These are phyloP conservation scores for Notothenia coriiceps DNA, from an alignment of 2,113 vertebrate genomes.

Conservation along the genomic window DNA sequence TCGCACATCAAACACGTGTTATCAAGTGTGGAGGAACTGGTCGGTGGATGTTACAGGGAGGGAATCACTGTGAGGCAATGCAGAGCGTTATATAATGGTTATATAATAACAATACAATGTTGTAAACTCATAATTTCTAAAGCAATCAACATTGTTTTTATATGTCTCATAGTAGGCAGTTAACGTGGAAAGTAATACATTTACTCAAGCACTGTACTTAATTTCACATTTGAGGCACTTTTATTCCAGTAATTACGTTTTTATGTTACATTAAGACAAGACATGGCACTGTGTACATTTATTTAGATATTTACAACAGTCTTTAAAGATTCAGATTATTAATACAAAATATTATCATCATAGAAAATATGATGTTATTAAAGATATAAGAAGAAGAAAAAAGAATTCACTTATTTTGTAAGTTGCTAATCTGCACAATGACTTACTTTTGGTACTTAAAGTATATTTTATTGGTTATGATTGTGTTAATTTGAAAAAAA, in stretches of 20 bases:
- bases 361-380: not conserved
- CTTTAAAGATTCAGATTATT: not conserved
- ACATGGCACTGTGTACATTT: not conserved
- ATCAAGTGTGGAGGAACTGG: not conserved
- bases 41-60: not conserved
- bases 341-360: not conserved
- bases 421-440: not conserved
- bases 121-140: not conserved
- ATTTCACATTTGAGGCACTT: not conserved
- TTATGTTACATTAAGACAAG: not conserved
- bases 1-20: constrained; percentile 6
- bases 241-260: not conserved
- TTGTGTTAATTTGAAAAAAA: not conserved
- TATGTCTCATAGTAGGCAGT: not conserved
- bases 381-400: not conserved
- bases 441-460: not conserved
- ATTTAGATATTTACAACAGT: not conserved
- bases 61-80: not conserved
- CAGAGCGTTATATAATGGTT: not conserved
- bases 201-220: not conserved
- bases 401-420: not conserved
- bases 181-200: not conserved
- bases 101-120: not conserved
- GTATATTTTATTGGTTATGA: not conserved
- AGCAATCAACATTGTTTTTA: not conserved